Evolutionary conservation across 1,140 invertebrate species (phyloP).

Genomic region (Dryas iulia): DNA sequence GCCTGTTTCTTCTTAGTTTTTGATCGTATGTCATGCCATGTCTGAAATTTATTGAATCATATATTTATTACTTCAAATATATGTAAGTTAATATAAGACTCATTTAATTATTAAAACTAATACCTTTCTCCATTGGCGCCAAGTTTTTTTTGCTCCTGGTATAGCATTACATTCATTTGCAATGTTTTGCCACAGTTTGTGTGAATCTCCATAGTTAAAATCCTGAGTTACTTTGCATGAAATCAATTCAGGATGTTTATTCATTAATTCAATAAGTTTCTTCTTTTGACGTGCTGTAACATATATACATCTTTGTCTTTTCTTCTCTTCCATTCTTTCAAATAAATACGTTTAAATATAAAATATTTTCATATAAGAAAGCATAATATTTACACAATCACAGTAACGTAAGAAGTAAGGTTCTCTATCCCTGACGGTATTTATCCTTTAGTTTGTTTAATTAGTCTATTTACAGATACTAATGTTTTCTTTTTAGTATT

Average conservation of each 20-base stretch:
- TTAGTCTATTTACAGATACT: not conserved
- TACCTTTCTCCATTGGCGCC: constrained; percentile 73
- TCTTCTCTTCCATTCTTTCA: constrained; percentile 49
- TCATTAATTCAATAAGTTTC: constrained; percentile 62
- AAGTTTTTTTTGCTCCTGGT: constrained; percentile 65
- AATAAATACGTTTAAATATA: no score
- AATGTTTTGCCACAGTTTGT: constrained; percentile 63
- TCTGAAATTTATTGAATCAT: constrained; percentile 42
- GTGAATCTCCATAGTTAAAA: constrained; percentile 61
- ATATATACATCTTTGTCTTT: constrained; percentile 57
- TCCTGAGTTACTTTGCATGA: constrained; percentile 58
- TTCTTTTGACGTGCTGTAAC: constrained; percentile 63
- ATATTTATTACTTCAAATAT: no score
- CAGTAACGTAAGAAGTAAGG: not conserved
- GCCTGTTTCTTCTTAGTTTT: constrained; percentile 60
- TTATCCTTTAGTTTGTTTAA: not conserved
- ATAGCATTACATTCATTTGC: constrained; percentile 64
- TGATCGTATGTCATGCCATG: constrained; percentile 66
- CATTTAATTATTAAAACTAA: no score
- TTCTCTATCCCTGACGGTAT: not conserved
- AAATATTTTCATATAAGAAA: no score
- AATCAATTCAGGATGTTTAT: constrained; percentile 61
- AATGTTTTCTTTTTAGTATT: not conserved
- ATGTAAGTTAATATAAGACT: no score
- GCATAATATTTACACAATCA: no score